Conservation (phyloP, 2,113 vertebrate species). For the Elanus axillaris region DNA sequence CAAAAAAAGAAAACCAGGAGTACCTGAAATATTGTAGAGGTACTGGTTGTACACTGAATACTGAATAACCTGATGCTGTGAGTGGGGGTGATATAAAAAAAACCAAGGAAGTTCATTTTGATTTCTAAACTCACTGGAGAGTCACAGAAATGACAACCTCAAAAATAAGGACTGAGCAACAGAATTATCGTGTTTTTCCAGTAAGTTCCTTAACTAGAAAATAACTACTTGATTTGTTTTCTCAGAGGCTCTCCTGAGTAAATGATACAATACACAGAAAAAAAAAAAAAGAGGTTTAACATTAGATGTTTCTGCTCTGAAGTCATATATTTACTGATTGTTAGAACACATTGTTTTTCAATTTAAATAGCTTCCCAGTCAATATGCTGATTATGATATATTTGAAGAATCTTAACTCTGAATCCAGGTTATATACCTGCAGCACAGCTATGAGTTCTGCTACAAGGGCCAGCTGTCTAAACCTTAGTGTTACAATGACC, state of each 20-base stretch:
- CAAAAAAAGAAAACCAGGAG: not conserved
- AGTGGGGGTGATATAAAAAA: not conserved
- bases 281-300: not conserved
- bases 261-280: not conserved
- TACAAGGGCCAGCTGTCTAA: not conserved
- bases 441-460: not conserved
- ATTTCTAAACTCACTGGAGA: not conserved
- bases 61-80: not conserved
- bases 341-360: not conserved
- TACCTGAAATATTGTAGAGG: not conserved
- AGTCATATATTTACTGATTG: not conserved
- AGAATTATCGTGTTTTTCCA: not conserved
- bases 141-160: not conserved
- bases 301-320: not conserved
- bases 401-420: not conserved
- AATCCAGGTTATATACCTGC: not conserved
- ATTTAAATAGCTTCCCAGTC: not conserved
- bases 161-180: not conserved
- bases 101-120: not conserved
- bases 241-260: not conserved
- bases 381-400: not conserved
- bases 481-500: not conserved
- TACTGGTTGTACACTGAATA: not conserved
- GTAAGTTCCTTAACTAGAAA: not conserved
- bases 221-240: not conserved